phyloP scores from a whole-genome alignment of 2,888 invertebrate species.

The Heteromyza rotundicornis region DNA sequence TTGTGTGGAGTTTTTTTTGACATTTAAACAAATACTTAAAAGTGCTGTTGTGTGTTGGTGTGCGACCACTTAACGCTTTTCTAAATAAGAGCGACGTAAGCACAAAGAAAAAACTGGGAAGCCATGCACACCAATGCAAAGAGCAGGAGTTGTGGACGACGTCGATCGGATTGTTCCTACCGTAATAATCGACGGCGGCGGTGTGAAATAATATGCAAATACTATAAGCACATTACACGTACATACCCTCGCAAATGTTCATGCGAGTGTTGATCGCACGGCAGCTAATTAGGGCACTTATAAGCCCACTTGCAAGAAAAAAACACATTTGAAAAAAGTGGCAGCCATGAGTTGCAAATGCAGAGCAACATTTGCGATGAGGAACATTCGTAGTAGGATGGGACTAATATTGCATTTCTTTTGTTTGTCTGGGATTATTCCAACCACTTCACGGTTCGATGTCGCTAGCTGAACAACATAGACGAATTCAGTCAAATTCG shows the following conservation, averaged over 20 bases:
- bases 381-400: no score
- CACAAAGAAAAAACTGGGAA: neutral
- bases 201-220: neutral
- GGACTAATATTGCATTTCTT: no score
- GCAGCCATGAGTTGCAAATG: neutral
- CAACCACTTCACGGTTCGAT: no score
- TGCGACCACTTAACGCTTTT: conserved; percentile 1
- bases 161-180: neutral
- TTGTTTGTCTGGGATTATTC: no score
- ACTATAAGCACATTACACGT: neutral
- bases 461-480: no score
- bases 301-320: neutral
- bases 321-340: neutral
- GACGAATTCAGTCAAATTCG: no score
- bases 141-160: neutral
- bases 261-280: conserved; percentile 5
- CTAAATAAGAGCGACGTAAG: neutral
- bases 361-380: no score
- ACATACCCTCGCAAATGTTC: neutral
- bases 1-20: neutral
- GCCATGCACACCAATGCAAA: no score
- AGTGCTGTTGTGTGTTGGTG: conserved; percentile 1
- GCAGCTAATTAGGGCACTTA: conserved; percentile 5
- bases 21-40: neutral
- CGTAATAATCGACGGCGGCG: neutral